These are phyloP conservation scores for Chionomys nivalis DNA, from an alignment of 2,113 vertebrate species.

Conservation along the genomic window DNA sequence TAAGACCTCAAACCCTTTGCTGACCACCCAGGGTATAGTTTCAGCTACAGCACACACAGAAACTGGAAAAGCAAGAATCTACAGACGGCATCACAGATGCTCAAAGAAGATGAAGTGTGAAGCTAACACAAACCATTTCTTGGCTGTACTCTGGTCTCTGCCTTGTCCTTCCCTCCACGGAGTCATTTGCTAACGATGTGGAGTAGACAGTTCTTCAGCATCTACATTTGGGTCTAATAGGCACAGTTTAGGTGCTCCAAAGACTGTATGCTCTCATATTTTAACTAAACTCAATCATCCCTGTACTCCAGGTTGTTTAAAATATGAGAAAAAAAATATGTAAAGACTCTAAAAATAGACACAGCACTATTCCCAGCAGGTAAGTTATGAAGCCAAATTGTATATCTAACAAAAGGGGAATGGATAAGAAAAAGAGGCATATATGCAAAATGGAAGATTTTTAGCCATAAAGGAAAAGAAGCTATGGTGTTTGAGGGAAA, in stretches of 20 bases:
- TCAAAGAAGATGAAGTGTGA: background rate
- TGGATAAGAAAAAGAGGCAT: background rate
- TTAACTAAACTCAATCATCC: background rate
- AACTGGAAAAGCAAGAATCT: background rate
- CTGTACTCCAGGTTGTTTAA: background rate
- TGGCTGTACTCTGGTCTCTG: background rate
- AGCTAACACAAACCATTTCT: background rate
- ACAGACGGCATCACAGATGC: background rate
- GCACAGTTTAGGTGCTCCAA: background rate
- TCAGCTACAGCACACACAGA: background rate
- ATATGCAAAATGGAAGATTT: background rate
- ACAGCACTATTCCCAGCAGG: background rate
- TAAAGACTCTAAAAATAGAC: background rate
- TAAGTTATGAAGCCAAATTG: background rate
- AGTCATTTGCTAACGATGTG: background rate
- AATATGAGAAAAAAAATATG: background rate
- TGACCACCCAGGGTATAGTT: background rate
- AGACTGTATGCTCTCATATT: background rate
- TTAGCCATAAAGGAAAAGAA: background rate
- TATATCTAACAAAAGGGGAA: background rate
- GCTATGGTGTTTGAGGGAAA: background rate
- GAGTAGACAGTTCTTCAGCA: too few species aligned
- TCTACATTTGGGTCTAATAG: background rate
- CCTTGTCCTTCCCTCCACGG: background rate
- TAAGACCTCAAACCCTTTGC: constrained; percentile 21